phyloP scores from a whole-genome alignment of 1,140 invertebrate genomes.

The Drosophila subpulchrella region DNA sequence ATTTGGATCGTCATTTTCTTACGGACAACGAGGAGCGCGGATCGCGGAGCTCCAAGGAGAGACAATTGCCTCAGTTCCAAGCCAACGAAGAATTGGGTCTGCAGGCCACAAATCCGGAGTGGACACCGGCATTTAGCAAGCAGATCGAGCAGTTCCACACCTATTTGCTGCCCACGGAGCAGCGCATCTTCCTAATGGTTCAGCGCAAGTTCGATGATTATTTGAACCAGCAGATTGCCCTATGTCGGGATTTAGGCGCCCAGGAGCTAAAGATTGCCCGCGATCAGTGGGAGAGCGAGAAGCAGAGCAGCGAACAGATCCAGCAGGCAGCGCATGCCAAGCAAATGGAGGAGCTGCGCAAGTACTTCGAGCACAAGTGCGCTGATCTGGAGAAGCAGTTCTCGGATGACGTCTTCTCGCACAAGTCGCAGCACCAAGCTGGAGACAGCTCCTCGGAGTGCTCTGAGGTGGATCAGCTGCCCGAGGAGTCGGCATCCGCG shows the following conservation, averaged over 20 bases:
- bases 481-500: slow-evolving; percentile 45
- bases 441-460: slow-evolving; percentile 74
- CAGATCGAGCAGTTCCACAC: slow-evolving; percentile 84
- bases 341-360: slow-evolving; percentile 91
- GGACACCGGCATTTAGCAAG: slow-evolving; percentile 74
- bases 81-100: slow-evolving; percentile 60
- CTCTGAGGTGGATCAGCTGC: slow-evolving; percentile 73
- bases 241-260: slow-evolving; percentile 84
- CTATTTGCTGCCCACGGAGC: slow-evolving; percentile 84
- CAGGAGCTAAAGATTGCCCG: slow-evolving; percentile 85
- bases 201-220: slow-evolving; percentile 86
- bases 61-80: slow-evolving; percentile 75
- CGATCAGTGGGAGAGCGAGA: slow-evolving; percentile 76
- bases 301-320: slow-evolving; percentile 80
- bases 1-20: slow-evolving; percentile 68
- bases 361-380: slow-evolving; percentile 92
- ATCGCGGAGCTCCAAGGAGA: slow-evolving; percentile 69
- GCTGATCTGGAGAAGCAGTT: slow-evolving; percentile 91
- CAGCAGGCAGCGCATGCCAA: slow-evolving; percentile 88
- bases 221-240: slow-evolving; percentile 85
- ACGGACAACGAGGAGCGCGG: slow-evolving; percentile 74
- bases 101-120: slow-evolving; percentile 72
- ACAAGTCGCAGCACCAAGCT: slow-evolving; percentile 86
- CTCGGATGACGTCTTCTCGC: slow-evolving; percentile 89
- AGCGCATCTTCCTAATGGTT: slow-evolving; percentile 83